Percentiles rank a stretch among this genome's conserved stretches.
Conservation (phyloP, 2,888 invertebrate genomes). For the Gastracanthus pulcherrimus region DNA sequence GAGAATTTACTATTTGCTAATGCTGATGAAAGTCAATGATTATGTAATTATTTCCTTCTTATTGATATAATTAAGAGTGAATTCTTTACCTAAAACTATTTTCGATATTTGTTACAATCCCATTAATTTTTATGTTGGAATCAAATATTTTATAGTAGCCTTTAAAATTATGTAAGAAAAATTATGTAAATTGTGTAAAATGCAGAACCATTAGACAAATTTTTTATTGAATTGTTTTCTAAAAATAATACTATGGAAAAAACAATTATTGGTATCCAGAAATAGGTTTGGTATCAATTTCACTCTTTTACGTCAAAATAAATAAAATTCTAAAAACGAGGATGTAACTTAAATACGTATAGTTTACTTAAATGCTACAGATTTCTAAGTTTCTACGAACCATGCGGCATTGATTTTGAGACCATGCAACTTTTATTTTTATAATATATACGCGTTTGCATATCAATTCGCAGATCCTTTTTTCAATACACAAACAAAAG, state of each 20-base stretch:
- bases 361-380: slow-evolving; percentile 41
- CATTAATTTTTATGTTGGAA: too few relatives aligned
- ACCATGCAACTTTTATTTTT: slow-evolving; percentile 49
- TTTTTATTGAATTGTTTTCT: too few relatives aligned
- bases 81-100: slow-evolving; percentile 1
- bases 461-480: slow-evolving; percentile 45
- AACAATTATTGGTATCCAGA: background rate
- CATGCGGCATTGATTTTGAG: slow-evolving; percentile 42
- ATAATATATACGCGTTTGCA: slow-evolving; percentile 12
- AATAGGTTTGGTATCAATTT: background rate
- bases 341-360: slow-evolving; percentile 23
- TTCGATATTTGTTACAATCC: background rate
- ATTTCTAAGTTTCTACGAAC: slow-evolving; percentile 43
- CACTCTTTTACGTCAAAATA: slow-evolving; percentile 27
- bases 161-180: too few relatives aligned
- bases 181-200: too few relatives aligned
- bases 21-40: background rate
- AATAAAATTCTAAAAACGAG: slow-evolving; percentile 38
- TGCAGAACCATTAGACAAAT: too few relatives aligned
- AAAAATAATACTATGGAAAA: background rate
- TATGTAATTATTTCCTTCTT: background rate
- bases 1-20: background rate
- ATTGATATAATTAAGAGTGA: background rate
- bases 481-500: slow-evolving; percentile 10
- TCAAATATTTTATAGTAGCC: too few relatives aligned